Evolutionary conservation across 2,113 vertebrate species (phyloP), one percentile per base, ranked within the genome.

Genomic region (Cavia aperea): DNA sequence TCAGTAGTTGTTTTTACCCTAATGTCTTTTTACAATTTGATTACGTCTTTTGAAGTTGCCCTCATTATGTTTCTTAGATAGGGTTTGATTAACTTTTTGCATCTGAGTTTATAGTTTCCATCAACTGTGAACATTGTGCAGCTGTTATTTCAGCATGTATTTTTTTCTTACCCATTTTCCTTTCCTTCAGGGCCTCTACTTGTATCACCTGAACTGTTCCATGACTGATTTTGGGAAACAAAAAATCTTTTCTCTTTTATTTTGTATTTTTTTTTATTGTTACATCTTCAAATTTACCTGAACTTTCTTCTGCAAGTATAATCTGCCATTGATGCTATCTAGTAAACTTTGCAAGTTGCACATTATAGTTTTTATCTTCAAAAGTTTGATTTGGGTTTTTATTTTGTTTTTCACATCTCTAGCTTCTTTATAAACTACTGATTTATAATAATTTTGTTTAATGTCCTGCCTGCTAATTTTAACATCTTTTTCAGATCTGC

Each of bases 391-490:
- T 81, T 92, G 9, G 63, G n/a, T 56, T 92, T 82, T 78, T 36
- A 16, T 51, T 31, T 26, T 36, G 29, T 86, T n/a, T 82, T 82
- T 23, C 9, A 31, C 19, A 3, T 90, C 51, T 86, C 51, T 78
- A 89, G 65, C 29, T 75, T 86, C 77, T 58, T 63, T 24, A 54
- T 54, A 77, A 90, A 70, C 79, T 86, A 62, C 15, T 7, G 31
- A 72, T 58, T 93, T 72, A 91, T 18, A 82, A 60, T 8, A 51
- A 72, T 15, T 15, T 31, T 94, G 86, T 92, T 56, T 84, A 95
- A 90, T 81, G 60, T 89, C 62, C 6, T 31, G 54, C 39, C 73
- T 83, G 14, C 56, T 81, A 81, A 88, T 10, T 89, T 29, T 54
- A 86, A 92, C 4, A 92, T 75, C 31, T 68, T 75, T 81, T 10